Evolutionary conservation across 2,797 vertebrate species (phyloP), one percentile per base, ranked within the genome.

Genomic region (Jordanella pulchra): DNA sequence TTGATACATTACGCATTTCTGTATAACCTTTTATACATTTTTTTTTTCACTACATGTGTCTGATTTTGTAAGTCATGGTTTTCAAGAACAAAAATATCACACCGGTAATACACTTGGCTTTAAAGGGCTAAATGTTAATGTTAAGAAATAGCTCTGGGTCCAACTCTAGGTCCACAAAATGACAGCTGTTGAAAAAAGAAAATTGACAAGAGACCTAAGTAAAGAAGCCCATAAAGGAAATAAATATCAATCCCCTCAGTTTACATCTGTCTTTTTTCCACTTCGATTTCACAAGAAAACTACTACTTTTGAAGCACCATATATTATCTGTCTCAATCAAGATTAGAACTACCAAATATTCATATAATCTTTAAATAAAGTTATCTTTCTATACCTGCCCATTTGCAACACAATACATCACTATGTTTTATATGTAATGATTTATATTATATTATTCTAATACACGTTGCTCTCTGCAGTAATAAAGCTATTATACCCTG

Each of bases 401-500:
- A 42, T 63, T 42, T 63, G 32, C n/a, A 48, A 18, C 47, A 17
- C 12, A 63, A 10, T 63, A 25, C 13, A 63, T 44, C 6, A 10
- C 17, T 39, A 25, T 39, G 15, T 25, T 3, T 42, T n/a, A 13
- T 25, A 1, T 14, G 23, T 25, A 44, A 63, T 44, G 15, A 63
- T 44, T 44, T 63, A 1, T 15, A 14, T 0, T 63, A 25, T 48
- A 18, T 48, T 18, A 3, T 1, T 42, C 23, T 63, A 44, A 25
- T 44, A 44, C 7, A 5, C 60, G 23, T n/a, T n/a, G 35, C 35
- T 39, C 9, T 39, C 58, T 53, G 23, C 55, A 58, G 27, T 69
- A 45, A 77, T 66, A 35, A 67, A 80, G 74, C 55, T 75, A 18
- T 69, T 75, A 28, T 53, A 27, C 50, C 17, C 45, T 35, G 64